Base-by-base conservation (phyloP, 2,888 invertebrate genomes). In the Theretra japonica region DNA sequence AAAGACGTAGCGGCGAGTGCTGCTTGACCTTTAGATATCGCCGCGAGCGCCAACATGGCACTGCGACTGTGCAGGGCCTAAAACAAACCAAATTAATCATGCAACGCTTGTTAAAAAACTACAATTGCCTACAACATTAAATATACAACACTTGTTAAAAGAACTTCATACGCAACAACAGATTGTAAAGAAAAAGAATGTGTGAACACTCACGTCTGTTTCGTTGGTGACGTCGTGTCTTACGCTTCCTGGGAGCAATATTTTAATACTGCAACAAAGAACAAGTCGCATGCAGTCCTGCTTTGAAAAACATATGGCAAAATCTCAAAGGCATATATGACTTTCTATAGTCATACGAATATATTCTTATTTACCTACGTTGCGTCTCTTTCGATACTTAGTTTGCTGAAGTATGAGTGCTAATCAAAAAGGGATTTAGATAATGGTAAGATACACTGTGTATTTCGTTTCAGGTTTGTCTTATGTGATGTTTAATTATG, bases 1-100 rank as follows among this genome's bases (percentile, higher is more conserved):
- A 93, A 94, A 0, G 90, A 83, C 0, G 90, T 92, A 0, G 92
- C 93, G 0, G 89, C 94, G 0, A 94, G 73, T 0, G 92, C 92
- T 0, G 86, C 94, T 57, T 90, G 90, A 0, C 92, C 87, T 68
- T 81, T 89, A 0, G 90, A 84, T 1, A 94, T 83, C 0, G 90
- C 93, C 0, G 84, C 71, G 75, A 91, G 76, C 0, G 92, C 87
- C 68, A 89, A 74, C 80, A 84, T 81, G 0, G 91, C 90, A 23
- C 82, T 89, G 21, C 83, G 82, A 50, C 88, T 91, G 70, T 87
- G 85, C 74, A 84, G 80, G 77, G 86, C 83, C 92, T 93, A 80
- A 17, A 79, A 79, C 74, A 76, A 68, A 60, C 33, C 11, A 71
- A 15, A 4, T 0, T 41, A 2, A 56, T 19, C 19, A 53, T 21